A percentile compares a stretch with the other conserved stretches of the same genome.
phyloP scores from a whole-genome alignment of 2,888 invertebrate genomes.

The Malthinus seriepunctatus region DNA sequence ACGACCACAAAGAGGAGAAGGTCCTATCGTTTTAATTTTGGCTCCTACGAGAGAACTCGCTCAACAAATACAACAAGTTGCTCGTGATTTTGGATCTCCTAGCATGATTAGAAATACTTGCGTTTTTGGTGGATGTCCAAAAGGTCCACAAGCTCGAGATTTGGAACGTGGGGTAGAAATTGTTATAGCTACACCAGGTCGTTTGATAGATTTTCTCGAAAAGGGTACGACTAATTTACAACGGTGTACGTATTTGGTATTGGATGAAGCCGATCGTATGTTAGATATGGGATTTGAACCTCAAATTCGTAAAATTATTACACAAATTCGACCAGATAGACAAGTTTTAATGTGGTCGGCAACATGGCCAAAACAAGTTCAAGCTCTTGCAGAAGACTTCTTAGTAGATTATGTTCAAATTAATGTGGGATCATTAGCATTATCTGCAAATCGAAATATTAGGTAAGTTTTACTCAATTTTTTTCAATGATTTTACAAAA shows the following conservation, averaged over 20 bases:
- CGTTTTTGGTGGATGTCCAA: slow-evolving; percentile 97
- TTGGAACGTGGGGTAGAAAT: slow-evolving; percentile 91
- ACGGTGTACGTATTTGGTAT: slow-evolving; percentile 88
- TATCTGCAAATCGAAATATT: slow-evolving; percentile 94
- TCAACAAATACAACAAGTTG: slow-evolving; percentile 93
- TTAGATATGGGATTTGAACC: slow-evolving; percentile 98
- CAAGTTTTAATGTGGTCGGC: slow-evolving; percentile 99
- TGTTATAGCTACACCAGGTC: slow-evolving; percentile 93
- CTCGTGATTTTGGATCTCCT: slow-evolving; percentile 84
- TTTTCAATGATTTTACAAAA: too few species aligned
- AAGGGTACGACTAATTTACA: slow-evolving; percentile 82
- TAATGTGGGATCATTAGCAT: slow-evolving; percentile 87
- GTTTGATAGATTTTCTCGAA: slow-evolving; percentile 92
- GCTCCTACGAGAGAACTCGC: slow-evolving; percentile 92
- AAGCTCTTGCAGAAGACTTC: slow-evolving; percentile 94
- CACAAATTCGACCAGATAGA: slow-evolving; percentile 88
- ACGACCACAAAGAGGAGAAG: slow-evolving; percentile 83
- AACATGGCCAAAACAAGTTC: slow-evolving; percentile 99
- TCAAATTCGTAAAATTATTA: slow-evolving; percentile 92
- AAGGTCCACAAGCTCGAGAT: slow-evolving; percentile 90
- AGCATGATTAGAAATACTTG: slow-evolving; percentile 92
- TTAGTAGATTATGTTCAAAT: slow-evolving; percentile 92
- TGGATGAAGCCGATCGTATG: slow-evolving; percentile 97
- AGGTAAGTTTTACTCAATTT: slow-evolving; percentile 37
- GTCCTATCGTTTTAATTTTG: slow-evolving; percentile 89